Evolutionary conservation across 2,888 invertebrate species (phyloP), one percentile per base, ranked within the genome.

Genomic region (Sialis lutaria): DNA sequence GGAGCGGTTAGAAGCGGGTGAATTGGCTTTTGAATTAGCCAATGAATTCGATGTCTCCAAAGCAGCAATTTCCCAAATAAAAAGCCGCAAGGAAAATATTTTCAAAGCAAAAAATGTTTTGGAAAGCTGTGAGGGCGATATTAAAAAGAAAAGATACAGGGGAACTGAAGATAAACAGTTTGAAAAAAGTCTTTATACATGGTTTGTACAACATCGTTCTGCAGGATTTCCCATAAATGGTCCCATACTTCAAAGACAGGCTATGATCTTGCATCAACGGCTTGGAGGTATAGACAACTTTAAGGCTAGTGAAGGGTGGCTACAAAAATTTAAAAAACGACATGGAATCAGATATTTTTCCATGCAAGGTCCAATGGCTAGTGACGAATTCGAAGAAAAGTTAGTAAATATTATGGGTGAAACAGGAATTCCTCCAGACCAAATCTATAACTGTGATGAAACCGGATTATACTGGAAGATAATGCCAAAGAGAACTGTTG

Each of bases 121-220:
- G 51, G 54, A 55, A 48, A 55, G 48, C 50, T 46, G 50, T 45
- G 54, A 55, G 50, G 55, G 54, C 47, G 51, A 51, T 49, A 53
- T 52, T 46, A 52, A 45, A 42, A 50, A 53, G 48, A 57, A 55
- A 55, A 44, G 49, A 48, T 54, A 55, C 52, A 53, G 55, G 50
- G 50, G 46, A 50, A 51, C 53, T 51, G 50, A 46, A 44, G 49
- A 55, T 48, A 49, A 56, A 55, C 40, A 54, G 46, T 52, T 58
- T 49, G 56, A 57, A 50, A 53, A 55, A 48, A 55, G 53, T 40
- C 53, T 58, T 42, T 57, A 52, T 44, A 54, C 50, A 46, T 56
- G 56, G 56, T 55, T 55, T 50, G 48, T 52, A 45, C 54, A 55
- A 42, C 53, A 52, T 33, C 50, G 54, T 31, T 49, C 52, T 33